Conservation (phyloP, 2,797 vertebrate species). For the Leptodactylus fallax region DNA sequence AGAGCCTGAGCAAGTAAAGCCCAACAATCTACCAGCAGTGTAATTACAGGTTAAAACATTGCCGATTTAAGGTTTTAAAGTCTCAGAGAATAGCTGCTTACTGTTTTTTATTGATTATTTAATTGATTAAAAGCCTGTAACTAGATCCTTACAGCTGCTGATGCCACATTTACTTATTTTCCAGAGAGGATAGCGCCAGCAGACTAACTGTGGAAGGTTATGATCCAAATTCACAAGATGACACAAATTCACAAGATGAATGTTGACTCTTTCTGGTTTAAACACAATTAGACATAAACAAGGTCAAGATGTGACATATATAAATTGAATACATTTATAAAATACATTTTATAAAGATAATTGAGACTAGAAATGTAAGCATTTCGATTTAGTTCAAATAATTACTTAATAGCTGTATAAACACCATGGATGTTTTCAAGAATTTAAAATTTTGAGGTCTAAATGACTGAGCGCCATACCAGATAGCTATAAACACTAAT, state of each 20-base stretch:
- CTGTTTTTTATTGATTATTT: slow-evolving; percentile 55
- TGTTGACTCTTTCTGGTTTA: slow-evolving; percentile 33
- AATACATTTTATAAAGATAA: slow-evolving; percentile 40
- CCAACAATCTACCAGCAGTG: slow-evolving; percentile 50
- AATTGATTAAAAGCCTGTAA: slow-evolving; percentile 58
- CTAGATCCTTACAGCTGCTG: slow-evolving; percentile 44
- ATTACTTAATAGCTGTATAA: neutral
- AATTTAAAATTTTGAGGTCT: too few species aligned
- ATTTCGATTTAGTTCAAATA: neutral
- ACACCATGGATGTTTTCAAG: neutral
- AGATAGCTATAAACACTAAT: too few species aligned
- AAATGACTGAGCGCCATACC: too few species aligned
- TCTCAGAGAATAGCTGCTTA: slow-evolving; percentile 43
- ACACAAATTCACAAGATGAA: slow-evolving; percentile 23
- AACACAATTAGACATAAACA: slow-evolving; percentile 37
- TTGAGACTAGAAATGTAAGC: neutral
- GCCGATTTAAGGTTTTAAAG: slow-evolving; percentile 45
- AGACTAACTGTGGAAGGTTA: slow-evolving; percentile 29
- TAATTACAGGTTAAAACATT: slow-evolving; percentile 57
- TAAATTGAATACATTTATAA: slow-evolving; percentile 32
- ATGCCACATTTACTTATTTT: slow-evolving; percentile 47
- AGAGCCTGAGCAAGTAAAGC: neutral
- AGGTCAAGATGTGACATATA: neutral
- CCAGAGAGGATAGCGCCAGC: slow-evolving; percentile 33
- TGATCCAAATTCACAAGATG: slow-evolving; percentile 43